A percentile compares a stretch with the other conserved stretches of the same genome.
phyloP scores from a whole-genome alignment of 2,888 invertebrate species.

The Brenthis hecate region DNA sequence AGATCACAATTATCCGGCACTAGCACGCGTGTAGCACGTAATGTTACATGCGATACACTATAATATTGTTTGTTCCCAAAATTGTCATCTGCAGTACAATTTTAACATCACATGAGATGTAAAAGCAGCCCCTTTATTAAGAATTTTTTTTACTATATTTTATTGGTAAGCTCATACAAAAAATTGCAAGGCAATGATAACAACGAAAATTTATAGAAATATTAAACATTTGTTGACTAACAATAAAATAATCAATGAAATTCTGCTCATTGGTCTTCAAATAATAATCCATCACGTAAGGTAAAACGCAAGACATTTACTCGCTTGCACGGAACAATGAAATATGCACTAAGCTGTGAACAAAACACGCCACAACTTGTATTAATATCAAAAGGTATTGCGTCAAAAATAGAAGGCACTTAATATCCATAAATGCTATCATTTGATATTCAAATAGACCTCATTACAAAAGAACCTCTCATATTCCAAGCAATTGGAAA shows the following conservation, averaged over 20 bases:
- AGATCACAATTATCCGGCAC: conserved; percentile 73
- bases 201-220: not conserved
- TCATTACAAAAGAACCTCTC: conserved; percentile 16
- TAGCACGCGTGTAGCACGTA: conserved; percentile 60
- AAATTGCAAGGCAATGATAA: not conserved
- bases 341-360: conserved; percentile 16
- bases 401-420: not conserved
- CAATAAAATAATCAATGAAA: not conserved
- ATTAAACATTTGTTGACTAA: not conserved
- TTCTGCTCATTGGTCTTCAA: not conserved
- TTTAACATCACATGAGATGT: not conserved
- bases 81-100: conserved; percentile 26
- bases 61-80: conserved; percentile 49
- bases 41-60: conserved; percentile 46
- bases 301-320: conserved; percentile 9
- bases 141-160: too few relatives aligned
- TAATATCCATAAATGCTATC: conserved; percentile 18
- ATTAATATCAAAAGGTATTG: conserved; percentile 9
- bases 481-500: conserved; percentile 23
- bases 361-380: conserved; percentile 8
- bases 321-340: conserved; percentile 3
- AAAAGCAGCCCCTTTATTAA: too few relatives aligned
- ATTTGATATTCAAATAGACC: conserved; percentile 27
- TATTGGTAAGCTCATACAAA: too few relatives aligned
- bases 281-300: conserved; percentile 11